Evolutionary conservation across 2,113 vertebrate genomes (phyloP).

Genomic region (Ceyx cyanopectus): DNA sequence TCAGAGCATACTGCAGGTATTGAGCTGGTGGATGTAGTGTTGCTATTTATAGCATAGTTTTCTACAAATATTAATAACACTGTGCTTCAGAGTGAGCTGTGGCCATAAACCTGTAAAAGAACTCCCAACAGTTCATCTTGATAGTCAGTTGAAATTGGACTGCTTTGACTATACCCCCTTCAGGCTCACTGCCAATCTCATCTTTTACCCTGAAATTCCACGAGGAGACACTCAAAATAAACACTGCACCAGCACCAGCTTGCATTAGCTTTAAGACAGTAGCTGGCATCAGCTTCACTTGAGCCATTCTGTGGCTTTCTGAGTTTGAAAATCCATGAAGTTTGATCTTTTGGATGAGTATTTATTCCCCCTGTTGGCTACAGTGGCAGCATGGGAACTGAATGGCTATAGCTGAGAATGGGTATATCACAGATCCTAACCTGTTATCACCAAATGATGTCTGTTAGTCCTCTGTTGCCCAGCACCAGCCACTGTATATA

Average conservation of each 20-base stretch:
- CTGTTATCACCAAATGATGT: conserved; percentile 28
- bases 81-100: neutral
- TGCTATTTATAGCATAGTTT: conserved; percentile 24
- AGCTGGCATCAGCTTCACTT: neutral
- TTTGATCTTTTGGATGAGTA: conserved; percentile 25
- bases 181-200: conserved; percentile 35
- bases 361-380: neutral
- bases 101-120: conserved; percentile 46
- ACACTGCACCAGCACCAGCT: conserved; percentile 1
- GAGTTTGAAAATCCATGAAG: neutral
- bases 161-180: conserved; percentile 27
- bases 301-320: conserved; percentile 23
- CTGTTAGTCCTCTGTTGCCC: neutral
- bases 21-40: conserved; percentile 14
- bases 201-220: conserved; percentile 53
- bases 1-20: neutral
- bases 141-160: conserved; percentile 60
- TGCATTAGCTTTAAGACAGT: conserved; percentile 22
- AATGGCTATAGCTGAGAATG: neutral
- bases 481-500: neutral
- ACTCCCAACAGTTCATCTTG: conserved; percentile 45
- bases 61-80: conserved; percentile 20
- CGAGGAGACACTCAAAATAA: conserved; percentile 59
- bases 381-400: neutral
- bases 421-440: neutral